These are phyloP conservation scores for Coregonus sp. DNA, from an alignment of 2,797 vertebrate genomes.

Conservation along the genomic window DNA sequence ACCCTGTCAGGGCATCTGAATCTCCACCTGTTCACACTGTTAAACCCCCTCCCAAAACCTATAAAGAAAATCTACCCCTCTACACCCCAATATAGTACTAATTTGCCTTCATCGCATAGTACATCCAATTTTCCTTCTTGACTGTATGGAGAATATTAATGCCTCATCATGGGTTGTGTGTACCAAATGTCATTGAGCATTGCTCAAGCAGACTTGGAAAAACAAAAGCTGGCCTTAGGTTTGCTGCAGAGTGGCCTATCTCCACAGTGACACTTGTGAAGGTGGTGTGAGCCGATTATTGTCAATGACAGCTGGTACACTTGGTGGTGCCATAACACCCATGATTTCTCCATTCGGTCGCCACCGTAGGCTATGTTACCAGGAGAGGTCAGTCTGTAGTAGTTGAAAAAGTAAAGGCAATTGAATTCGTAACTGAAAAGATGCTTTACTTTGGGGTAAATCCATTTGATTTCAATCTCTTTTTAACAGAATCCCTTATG, in stretches of 20 bases:
- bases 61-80: conserved; percentile 18
- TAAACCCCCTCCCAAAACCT: conserved; percentile 38
- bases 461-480: no score
- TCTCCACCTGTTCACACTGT: conserved; percentile 71
- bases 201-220: neutral
- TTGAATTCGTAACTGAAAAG: no score
- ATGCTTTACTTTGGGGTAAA: no score
- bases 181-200: neutral
- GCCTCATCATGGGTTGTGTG: neutral
- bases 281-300: conserved; percentile 35
- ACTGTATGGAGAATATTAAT: neutral
- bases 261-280: conserved; percentile 15
- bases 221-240: neutral
- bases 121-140: neutral
- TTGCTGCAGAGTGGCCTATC: neutral
- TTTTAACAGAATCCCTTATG: no score
- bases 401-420: no score
- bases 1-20: conserved; percentile 63
- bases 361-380: no score
- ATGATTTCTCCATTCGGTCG: no score
- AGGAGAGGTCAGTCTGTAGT: no score
- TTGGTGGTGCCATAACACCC: neutral
- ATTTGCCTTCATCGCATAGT: neutral
- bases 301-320: conserved; percentile 19
- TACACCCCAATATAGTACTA: neutral